A percentile compares a stretch with the other conserved stretches of the same genome.
Evolutionary conservation across 2,888 invertebrate genomes (phyloP).

Genomic region (Panorpa germanica): DNA sequence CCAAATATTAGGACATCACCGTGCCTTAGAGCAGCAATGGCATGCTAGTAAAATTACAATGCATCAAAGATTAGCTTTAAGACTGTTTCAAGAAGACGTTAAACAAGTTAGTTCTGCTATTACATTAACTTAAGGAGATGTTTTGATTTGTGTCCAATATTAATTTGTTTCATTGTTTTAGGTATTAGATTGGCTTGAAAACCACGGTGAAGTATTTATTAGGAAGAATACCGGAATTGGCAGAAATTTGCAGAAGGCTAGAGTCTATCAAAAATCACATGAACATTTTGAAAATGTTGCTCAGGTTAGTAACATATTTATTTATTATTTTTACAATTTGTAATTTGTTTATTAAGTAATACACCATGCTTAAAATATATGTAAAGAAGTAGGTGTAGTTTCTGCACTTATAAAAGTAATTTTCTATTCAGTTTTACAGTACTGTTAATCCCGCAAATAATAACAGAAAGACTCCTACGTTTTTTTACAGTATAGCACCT

Average conservation of each 20-base stretch:
- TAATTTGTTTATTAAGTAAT: constrained; percentile 3
- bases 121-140: neutral
- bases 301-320: constrained; percentile 41
- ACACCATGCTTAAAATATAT: neutral
- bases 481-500: no score
- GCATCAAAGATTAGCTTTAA: constrained; percentile 80
- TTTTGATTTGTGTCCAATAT: neutral
- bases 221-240: constrained; percentile 95
- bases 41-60: constrained; percentile 87
- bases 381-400: no score
- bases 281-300: constrained; percentile 98
- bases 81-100: constrained; percentile 92
- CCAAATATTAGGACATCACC: constrained; percentile 88
- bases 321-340: neutral
- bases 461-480: no score
- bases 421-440: no score
- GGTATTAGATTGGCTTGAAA: constrained; percentile 93
- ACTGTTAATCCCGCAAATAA: no score
- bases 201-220: constrained; percentile 93
- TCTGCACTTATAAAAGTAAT: no score
- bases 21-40: constrained; percentile 86
- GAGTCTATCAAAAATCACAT: constrained; percentile 93
- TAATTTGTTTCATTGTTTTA: constrained; percentile 21
- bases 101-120: constrained; percentile 56
- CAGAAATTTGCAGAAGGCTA: constrained; percentile 82